A percentile compares a stretch with the other conserved stretches of the same genome.
Conservation (phyloP, 2,113 vertebrate species). For the Myotis yumanensis region DNA sequence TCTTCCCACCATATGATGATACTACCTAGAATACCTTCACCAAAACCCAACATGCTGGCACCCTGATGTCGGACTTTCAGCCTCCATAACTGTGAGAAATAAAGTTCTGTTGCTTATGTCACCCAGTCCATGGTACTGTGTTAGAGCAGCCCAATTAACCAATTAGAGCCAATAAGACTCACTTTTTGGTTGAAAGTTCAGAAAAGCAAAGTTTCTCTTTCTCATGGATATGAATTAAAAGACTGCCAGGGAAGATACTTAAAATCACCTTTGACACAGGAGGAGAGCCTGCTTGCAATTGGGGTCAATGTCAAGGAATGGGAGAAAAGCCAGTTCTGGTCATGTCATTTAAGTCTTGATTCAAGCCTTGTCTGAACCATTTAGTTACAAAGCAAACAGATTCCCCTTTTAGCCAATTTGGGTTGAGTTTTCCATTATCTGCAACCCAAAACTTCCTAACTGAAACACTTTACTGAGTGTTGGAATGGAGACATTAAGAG, state of each 20-base stretch:
- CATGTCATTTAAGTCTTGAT: not conserved
- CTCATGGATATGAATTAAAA: not conserved
- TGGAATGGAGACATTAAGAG: not conserved
- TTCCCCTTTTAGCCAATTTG: not conserved
- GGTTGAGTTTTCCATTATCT: slow-evolving; percentile 36
- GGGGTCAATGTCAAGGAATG: not conserved
- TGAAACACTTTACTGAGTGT: not conserved
- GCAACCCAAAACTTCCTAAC: not conserved
- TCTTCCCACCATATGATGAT: not conserved
- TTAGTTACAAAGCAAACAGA: slow-evolving; percentile 33
- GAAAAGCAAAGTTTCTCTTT: not conserved
- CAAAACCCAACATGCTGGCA: not conserved
- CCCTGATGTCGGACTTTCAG: not conserved
- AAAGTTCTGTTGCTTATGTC: not conserved
- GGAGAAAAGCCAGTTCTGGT: not conserved
- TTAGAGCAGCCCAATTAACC: not conserved
- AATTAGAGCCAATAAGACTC: not conserved
- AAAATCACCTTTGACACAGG: not conserved
- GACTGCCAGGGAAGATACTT: not conserved
- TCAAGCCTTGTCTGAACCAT: not conserved
- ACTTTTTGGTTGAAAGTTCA: not conserved
- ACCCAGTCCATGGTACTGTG: not conserved
- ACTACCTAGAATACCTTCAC: not conserved
- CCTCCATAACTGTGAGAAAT: not conserved
- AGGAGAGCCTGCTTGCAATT: not conserved